Evolutionary conservation across 2,888 invertebrate genomes (phyloP).

Genomic region (Drosophila stalkeri): DNA sequence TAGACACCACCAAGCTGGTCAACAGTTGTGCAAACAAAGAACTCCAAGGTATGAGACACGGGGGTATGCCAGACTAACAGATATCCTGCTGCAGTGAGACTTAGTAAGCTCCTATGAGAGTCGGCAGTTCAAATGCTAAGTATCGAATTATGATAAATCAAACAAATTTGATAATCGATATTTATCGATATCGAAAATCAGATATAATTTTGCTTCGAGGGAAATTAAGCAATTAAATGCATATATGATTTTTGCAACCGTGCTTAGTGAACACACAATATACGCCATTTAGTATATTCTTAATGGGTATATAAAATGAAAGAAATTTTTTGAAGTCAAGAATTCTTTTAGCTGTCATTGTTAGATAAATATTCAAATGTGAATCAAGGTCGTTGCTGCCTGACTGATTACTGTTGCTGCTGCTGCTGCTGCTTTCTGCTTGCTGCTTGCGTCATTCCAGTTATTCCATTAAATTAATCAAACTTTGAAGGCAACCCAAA

Average conservation of each 20-base stretch:
- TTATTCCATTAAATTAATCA: slow-evolving; percentile 5
- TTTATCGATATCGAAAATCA: neutral
- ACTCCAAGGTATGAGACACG: neutral
- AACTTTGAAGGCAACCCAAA: slow-evolving; percentile 1
- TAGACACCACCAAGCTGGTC: slow-evolving; percentile 9
- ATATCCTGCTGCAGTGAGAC: neutral
- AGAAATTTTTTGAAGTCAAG: slow-evolving; percentile 19
- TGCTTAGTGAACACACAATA: neutral
- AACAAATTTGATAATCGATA: neutral
- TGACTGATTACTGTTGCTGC: slow-evolving; percentile 2
- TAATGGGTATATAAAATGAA: neutral
- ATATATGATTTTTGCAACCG: neutral
- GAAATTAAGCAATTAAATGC: neutral
- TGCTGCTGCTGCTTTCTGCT: neutral
- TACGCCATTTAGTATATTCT: neutral
- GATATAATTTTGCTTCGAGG: no score
- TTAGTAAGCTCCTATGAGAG: no score
- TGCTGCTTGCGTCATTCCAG: slow-evolving; percentile 2
- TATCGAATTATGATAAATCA: no score
- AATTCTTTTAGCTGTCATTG: slow-evolving; percentile 9
- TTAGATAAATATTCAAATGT: slow-evolving; percentile 57
- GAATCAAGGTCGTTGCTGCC: slow-evolving; percentile 59
- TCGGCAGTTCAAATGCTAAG: no score
- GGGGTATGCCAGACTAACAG: neutral
- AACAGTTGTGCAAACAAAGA: slow-evolving; percentile 49